These are phyloP conservation scores for Cheilosia impressa DNA, from an alignment of 2,888 invertebrate genomes.

Conservation along the genomic window DNA sequence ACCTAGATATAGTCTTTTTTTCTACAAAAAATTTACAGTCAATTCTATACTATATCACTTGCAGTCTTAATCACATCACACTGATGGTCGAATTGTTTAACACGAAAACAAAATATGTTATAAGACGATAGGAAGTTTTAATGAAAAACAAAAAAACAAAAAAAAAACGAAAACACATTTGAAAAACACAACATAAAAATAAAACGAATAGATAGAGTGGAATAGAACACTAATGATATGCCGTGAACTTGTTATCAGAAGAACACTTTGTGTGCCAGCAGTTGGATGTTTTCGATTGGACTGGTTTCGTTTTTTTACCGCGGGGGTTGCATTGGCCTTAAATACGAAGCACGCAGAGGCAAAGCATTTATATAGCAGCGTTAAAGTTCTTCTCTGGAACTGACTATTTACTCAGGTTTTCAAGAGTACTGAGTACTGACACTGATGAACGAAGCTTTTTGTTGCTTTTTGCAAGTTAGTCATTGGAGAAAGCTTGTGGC, in stretches of 20 bases:
- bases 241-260: constrained; percentile 47
- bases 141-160: not conserved
- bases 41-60: constrained; percentile 1
- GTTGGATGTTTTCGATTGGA: constrained; percentile 49
- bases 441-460: constrained; percentile 28
- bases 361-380: constrained; percentile 27
- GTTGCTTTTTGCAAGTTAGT: constrained; percentile 9
- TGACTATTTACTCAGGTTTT: constrained; percentile 41
- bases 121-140: not conserved
- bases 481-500: constrained; percentile 44
- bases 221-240: constrained; percentile 57
- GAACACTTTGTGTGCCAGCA: constrained; percentile 42
- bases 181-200: constrained; percentile 34
- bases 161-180: constrained; percentile 11
- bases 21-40: not conserved
- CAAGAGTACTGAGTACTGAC: not conserved
- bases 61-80: constrained; percentile 8
- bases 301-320: constrained; percentile 51
- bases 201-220: constrained; percentile 52
- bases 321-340: constrained; percentile 56
- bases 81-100: not conserved
- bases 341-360: constrained; percentile 16
- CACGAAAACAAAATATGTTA: not conserved
- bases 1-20: not conserved
- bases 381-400: constrained; percentile 40